Conservation (phyloP, 1,140 invertebrate species). For the Ganaspis sp. region DNA sequence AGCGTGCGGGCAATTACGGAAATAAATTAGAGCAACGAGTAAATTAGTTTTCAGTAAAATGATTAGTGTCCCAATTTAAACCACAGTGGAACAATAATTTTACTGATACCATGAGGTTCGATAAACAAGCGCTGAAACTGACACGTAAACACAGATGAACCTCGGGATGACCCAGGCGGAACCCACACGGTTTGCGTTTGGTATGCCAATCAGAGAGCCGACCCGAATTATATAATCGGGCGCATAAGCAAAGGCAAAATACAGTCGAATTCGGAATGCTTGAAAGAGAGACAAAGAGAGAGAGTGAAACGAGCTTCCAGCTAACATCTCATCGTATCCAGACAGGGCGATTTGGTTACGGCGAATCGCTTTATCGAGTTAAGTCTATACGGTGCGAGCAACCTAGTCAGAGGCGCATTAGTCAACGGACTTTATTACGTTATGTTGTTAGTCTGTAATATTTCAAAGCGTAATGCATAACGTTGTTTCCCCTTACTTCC, state of each 20-base stretch:
- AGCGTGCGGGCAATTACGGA: not conserved
- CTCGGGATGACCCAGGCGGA: conserved; percentile 25
- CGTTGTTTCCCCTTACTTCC: conserved; percentile 16
- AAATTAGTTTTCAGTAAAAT: conserved; percentile 24
- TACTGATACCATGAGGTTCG: conserved; percentile 22
- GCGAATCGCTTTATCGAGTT: conserved; percentile 30
- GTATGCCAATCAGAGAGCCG: conserved; percentile 28
- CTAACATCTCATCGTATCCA: conserved; percentile 26
- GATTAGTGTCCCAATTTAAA: conserved; percentile 17
- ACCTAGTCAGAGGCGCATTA: conserved; percentile 28
- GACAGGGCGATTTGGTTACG: conserved; percentile 19
- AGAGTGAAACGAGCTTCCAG: conserved; percentile 24
- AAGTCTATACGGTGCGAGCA: conserved; percentile 28
- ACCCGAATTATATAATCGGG: conserved; percentile 31
- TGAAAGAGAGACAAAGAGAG: not conserved
- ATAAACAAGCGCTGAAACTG: conserved; percentile 31
- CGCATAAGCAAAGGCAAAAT: conserved; percentile 28
- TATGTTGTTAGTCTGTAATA: conserved; percentile 29
- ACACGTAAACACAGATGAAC: conserved; percentile 30
- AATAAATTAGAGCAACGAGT: conserved; percentile 16
- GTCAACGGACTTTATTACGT: conserved; percentile 29
- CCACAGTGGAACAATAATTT: conserved; percentile 30
- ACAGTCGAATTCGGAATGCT: conserved; percentile 21
- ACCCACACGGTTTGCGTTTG: conserved; percentile 19
- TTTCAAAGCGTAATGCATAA: conserved; percentile 29